These are phyloP conservation scores for Orientallactaga sibirica DNA, from an alignment of 2,797 vertebrate species.

Conservation along the genomic window DNA sequence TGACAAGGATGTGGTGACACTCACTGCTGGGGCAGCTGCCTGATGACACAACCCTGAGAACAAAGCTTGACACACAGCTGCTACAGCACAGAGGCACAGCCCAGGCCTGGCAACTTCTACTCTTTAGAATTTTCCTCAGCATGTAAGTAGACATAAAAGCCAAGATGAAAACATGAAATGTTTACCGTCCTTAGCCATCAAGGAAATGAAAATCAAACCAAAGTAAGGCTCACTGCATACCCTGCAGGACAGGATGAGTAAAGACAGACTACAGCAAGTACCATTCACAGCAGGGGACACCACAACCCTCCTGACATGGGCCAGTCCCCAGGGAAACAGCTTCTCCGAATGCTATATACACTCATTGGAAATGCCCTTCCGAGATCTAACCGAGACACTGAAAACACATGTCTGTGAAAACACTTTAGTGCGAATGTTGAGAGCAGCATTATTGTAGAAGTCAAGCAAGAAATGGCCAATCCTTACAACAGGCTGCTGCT, in stretches of 20 bases:
- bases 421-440: background rate
- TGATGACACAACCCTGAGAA: background rate
- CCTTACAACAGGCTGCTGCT: accelerated
- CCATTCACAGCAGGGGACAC: background rate
- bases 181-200: background rate
- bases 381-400: background rate
- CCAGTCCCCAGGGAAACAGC: background rate
- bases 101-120: background rate
- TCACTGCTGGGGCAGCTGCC: background rate
- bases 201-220: background rate
- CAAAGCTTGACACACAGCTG: background rate
- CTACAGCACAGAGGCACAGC: background rate
- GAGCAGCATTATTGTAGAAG: background rate
- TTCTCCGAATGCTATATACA: background rate
- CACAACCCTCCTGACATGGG: accelerated
- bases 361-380: background rate
- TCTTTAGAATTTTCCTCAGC: background rate
- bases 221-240: background rate
- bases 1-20: background rate
- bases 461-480: background rate
- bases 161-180: background rate
- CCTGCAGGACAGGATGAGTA: background rate
- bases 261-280: no score
- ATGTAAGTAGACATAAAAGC: background rate
- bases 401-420: background rate